Evolutionary conservation across 1,140 invertebrate genomes (phyloP).

Genomic region (Apolygus lucorum): DNA sequence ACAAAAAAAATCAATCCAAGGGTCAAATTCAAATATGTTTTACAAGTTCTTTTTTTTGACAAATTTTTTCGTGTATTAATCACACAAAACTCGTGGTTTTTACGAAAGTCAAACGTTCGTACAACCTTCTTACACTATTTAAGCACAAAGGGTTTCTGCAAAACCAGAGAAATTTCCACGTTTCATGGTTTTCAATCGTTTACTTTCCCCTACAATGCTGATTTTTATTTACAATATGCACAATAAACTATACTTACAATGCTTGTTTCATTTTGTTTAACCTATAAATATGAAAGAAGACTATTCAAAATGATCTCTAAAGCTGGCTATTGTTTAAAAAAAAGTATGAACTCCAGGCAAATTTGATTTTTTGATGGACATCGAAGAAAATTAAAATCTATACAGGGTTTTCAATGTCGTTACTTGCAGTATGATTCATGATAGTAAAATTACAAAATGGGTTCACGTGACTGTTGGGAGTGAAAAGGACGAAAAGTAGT

Average conservation of each 20-base stretch:
- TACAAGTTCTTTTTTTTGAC: too few relatives aligned
- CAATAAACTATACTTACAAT: constrained; percentile 2
- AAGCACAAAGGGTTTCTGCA: too few relatives aligned
- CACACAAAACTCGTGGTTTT: too few relatives aligned
- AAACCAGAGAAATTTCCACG: too few relatives aligned
- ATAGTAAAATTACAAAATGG: background rate
- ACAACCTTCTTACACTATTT: too few relatives aligned
- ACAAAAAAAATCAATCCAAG: too few relatives aligned
- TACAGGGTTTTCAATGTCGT: background rate
- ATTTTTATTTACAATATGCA: constrained; percentile 13
- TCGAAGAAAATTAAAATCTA: background rate
- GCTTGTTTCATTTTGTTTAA: background rate
- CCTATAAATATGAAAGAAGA: background rate
- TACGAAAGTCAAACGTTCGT: too few relatives aligned
- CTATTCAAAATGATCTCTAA: background rate
- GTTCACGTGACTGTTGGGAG: too few relatives aligned
- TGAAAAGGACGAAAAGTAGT: too few relatives aligned
- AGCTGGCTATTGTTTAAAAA: background rate
- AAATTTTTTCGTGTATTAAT: too few relatives aligned
- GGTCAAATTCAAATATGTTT: too few relatives aligned
- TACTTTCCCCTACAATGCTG: background rate
- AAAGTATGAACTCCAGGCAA: background rate
- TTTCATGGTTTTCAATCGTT: too few relatives aligned
- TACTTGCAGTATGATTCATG: background rate
- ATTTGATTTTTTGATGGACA: background rate